Evolutionary conservation across 2,797 vertebrate genomes (phyloP).

Genomic region (Morus bassanus): DNA sequence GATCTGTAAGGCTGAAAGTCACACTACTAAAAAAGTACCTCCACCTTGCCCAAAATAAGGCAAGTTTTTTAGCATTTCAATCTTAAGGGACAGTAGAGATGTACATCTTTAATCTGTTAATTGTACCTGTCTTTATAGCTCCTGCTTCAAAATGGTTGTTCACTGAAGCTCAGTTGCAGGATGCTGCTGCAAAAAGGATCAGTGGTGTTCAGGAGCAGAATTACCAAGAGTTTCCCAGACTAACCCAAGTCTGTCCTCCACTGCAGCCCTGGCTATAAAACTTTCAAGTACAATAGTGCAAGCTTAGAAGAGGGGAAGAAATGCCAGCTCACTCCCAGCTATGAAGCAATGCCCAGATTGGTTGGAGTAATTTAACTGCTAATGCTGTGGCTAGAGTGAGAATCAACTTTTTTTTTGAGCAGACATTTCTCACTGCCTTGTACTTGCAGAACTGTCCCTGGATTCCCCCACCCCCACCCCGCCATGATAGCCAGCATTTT

Average conservation of each 20-base stretch:
- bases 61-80: background rate
- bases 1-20: background rate
- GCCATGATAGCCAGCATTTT: background rate
- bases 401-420: background rate
- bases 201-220: background rate
- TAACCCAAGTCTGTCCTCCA: background rate
- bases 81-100: background rate
- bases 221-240: background rate
- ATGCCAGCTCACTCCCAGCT: background rate
- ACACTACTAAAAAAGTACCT: background rate
- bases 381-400: background rate
- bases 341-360: background rate
- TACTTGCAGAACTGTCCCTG: background rate
- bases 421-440: background rate
- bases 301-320: background rate
- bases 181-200: background rate
- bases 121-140: background rate
- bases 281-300: background rate
- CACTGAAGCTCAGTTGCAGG: background rate
- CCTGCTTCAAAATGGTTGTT: background rate
- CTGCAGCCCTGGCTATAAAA: background rate
- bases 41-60: background rate
- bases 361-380: background rate
- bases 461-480: rapidly evolving
- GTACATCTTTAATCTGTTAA: background rate